Evolutionary conservation across 2,888 invertebrate genomes (phyloP), one percentile per base, ranked within the genome.

Genomic region (Scotopteryx bipunctaria): DNA sequence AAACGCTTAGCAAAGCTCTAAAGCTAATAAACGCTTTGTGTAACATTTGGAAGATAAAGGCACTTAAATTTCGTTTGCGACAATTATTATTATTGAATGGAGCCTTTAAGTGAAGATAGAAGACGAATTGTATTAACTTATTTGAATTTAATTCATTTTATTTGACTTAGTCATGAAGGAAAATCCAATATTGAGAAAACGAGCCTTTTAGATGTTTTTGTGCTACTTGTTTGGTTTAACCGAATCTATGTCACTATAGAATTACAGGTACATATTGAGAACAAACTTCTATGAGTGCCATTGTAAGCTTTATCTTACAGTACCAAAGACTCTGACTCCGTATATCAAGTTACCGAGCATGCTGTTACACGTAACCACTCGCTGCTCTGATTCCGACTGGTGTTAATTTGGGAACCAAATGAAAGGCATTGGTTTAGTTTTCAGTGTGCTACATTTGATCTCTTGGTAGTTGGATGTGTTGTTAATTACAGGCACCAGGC

Each of bases 401-500:
- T 64, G 66, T 71, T 73, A 71, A 76, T 73, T 77, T 67, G 67
- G 65, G 59, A 61, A 56, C 65, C 67, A 73, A 81, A 81, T 78
- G 72, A 80, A 77, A 80, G 82, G 76, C 76, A 71, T 64, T 69
- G 67, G 73, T 71, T 70, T 71, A 69, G 71, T 71, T 76, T 71
- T 69, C 61, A 67, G 62, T 69, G 70, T 62, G 65, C 67, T 71
- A 71, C 71, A 79, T 72, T 64, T 63, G 73, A 78, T 68, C 67
- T 77, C 73, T 67, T 61, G 72, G 68, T 71, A 71, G 60, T 62
- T 57, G 57, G 53, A 47, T 64, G 63, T 65, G 63, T 55, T 68
- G 69, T 69, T 81, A 79, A 81, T 81, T 81, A 81, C 73, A 71
- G 73, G 63, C 66, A 57, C 61, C 37, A 50, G 61, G 48, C 57